Evolutionary conservation across 2,797 vertebrate genomes (phyloP).

Genomic region (Tadarida brasiliensis): DNA sequence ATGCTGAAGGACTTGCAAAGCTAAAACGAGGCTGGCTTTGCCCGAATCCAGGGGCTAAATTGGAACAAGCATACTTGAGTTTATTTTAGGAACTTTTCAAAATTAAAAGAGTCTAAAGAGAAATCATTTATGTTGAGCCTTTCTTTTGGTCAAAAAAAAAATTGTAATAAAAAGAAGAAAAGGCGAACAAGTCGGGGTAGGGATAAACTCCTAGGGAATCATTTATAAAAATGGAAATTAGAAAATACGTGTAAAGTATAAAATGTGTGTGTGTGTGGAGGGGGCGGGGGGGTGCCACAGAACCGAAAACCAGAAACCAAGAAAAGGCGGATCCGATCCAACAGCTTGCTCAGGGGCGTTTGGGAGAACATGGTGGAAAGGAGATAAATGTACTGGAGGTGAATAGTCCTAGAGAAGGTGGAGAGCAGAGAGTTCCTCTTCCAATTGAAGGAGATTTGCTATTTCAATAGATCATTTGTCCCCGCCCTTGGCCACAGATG

Average conservation of each 20-base stretch:
- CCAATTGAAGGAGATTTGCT: not conserved
- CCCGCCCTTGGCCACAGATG: too few relatives aligned
- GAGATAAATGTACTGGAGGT: not conserved
- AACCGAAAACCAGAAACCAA: slow-evolving; percentile 35
- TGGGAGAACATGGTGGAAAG: not conserved
- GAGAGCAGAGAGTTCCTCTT: not conserved
- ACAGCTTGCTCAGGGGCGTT: not conserved
- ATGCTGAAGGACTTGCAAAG: not conserved
- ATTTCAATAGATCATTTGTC: not conserved
- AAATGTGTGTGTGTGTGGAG: too few relatives aligned
- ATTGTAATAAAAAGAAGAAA: slow-evolving; percentile 67
- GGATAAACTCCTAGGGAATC: slow-evolving; percentile 69
- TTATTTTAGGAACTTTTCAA: slow-evolving; percentile 49
- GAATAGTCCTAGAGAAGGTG: not conserved
- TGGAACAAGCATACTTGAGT: not conserved
- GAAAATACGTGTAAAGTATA: slow-evolving; percentile 49
- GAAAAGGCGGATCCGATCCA: not conserved
- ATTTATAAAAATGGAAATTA: slow-evolving; percentile 78
- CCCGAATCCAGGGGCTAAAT: not conserved
- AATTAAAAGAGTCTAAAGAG: slow-evolving; percentile 54
- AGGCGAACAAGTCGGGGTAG: slow-evolving; percentile 52
- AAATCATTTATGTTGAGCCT: slow-evolving; percentile 74
- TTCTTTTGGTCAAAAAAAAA: slow-evolving; percentile 48
- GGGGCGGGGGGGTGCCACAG: not conserved
- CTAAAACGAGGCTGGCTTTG: not conserved